Evolutionary conservation across 2,113 vertebrate genomes (phyloP).

Genomic region (Chloropsis cyanopogon): DNA sequence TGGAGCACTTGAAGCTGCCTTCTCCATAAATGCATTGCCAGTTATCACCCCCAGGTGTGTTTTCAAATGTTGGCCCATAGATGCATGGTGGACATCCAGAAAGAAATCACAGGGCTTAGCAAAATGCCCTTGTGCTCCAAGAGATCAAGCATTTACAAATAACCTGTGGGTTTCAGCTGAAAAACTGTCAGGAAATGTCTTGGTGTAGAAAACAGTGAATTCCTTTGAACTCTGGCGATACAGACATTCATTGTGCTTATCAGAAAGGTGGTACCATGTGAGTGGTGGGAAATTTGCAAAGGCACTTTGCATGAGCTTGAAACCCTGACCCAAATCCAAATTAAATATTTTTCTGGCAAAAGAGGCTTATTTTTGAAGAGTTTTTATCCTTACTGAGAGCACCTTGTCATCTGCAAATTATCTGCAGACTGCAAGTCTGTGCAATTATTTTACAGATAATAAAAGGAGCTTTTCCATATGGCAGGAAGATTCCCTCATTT

Average conservation of each 20-base stretch:
- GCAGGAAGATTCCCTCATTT: background rate
- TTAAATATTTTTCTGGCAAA: background rate
- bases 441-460: background rate
- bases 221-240: background rate
- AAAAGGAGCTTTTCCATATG: background rate
- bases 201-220: background rate
- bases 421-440: background rate
- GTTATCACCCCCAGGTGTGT: background rate
- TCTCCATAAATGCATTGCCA: background rate
- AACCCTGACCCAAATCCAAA: slow-evolving; percentile 6
- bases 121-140: background rate
- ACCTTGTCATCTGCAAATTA: background rate
- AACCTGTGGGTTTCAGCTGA: background rate
- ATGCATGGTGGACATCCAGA: background rate
- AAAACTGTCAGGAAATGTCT: background rate
- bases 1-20: background rate
- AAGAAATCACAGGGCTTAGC: background rate
- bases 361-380: background rate
- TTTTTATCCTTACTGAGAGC: background rate
- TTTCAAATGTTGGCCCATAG: background rate
- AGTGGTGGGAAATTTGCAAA: background rate
- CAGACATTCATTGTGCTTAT: background rate
- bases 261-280: background rate
- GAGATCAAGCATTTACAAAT: background rate
- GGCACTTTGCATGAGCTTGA: background rate